Percentiles rank a stretch among this genome's conserved stretches.
These are phyloP conservation scores for Silvanus unidentatus DNA, from an alignment of 2,888 invertebrate species.

Conservation along the genomic window DNA sequence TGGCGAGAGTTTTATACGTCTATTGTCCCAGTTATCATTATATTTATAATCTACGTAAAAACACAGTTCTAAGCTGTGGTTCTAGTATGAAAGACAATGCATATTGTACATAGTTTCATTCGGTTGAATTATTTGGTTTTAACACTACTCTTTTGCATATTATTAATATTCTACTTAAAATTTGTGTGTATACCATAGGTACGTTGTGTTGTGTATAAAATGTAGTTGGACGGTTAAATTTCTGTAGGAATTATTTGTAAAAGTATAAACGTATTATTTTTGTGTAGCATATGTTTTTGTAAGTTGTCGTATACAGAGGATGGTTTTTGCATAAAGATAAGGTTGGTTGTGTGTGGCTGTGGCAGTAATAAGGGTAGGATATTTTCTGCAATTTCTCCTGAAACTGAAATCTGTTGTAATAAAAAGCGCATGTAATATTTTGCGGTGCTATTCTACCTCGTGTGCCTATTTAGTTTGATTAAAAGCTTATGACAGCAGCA, in stretches of 20 bases:
- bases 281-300: slow-evolving; percentile 2
- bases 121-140: too few relatives aligned
- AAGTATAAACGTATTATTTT: slow-evolving; percentile 2
- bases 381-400: slow-evolving; percentile 14
- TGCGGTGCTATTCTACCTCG: slow-evolving; percentile 13
- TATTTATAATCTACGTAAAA: too few relatives aligned
- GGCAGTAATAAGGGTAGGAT: slow-evolving; percentile 18
- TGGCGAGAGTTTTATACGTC: too few relatives aligned
- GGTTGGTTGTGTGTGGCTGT: slow-evolving; percentile 9
- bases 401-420: slow-evolving; percentile 16
- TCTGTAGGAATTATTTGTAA: background rate
- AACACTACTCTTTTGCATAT: too few relatives aligned
- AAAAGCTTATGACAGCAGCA: slow-evolving; percentile 22
- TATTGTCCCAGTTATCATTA: too few relatives aligned
- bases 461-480: slow-evolving; percentile 18
- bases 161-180: too few relatives aligned
- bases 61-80: too few relatives aligned
- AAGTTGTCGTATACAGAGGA: slow-evolving; percentile 2
- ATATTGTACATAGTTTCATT: too few relatives aligned
- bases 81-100: too few relatives aligned
- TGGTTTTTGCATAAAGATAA: slow-evolving; percentile 17
- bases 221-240: background rate
- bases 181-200: too few relatives aligned
- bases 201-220: too few relatives aligned
- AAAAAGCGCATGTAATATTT: slow-evolving; percentile 19